A percentile compares a stretch with the other conserved stretches of the same genome.
phyloP scores from a whole-genome alignment of 2,888 invertebrate species.

The Gibbula magus region DNA sequence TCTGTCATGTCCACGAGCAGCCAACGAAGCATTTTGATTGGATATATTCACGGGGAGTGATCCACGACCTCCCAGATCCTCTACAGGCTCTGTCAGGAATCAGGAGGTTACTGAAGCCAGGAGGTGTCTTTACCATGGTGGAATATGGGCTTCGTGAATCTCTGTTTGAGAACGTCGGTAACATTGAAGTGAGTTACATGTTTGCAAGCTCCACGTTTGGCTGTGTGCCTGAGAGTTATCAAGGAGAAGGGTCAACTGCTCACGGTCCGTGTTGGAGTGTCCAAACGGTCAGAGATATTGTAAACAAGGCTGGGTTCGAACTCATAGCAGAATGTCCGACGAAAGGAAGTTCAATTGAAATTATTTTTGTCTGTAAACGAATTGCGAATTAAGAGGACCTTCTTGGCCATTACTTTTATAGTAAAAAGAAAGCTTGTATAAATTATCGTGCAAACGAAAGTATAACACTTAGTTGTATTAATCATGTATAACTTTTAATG shows the following conservation, averaged over 20 bases:
- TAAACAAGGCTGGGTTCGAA: slow-evolving; percentile 31
- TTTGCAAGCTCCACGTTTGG: slow-evolving; percentile 34
- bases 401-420: too few species aligned
- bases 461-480: too few species aligned
- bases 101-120: slow-evolving; percentile 12
- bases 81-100: slow-evolving; percentile 31
- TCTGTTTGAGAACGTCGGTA: slow-evolving; percentile 28
- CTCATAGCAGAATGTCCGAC: too few species aligned
- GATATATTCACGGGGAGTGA: slow-evolving; percentile 31
- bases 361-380: too few species aligned
- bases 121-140: slow-evolving; percentile 20
- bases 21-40: slow-evolving; percentile 34
- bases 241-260: slow-evolving; percentile 31
- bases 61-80: slow-evolving; percentile 41
- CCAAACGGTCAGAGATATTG: slow-evolving; percentile 13
- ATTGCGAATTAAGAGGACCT: too few species aligned
- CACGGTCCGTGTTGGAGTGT: slow-evolving; percentile 35
- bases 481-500: too few species aligned
- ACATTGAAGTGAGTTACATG: background rate
- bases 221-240: slow-evolving; percentile 43
- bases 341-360: too few species aligned
- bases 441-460: too few species aligned
- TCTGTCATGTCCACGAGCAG: slow-evolving; percentile 26
- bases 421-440: too few species aligned
- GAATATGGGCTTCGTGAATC: slow-evolving; percentile 5